phyloP scores from a whole-genome alignment of 2,797 vertebrate genomes.

The Etheostoma nigrum region DNA sequence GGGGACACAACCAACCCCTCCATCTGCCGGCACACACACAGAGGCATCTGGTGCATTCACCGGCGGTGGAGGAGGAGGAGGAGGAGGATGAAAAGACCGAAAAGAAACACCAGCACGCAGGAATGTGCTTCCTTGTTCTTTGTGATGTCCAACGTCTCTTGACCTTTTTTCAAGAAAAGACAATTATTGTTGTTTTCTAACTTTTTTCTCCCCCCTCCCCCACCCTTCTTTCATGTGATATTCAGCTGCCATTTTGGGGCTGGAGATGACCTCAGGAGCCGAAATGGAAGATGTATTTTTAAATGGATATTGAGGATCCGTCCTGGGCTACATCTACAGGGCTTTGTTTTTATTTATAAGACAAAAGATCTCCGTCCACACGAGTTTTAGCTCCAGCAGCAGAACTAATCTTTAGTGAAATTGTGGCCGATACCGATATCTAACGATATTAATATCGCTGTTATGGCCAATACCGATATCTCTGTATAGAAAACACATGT shows the following conservation, averaged over 20 bases:
- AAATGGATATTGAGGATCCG: not conserved
- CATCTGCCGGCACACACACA: conserved; percentile 77
- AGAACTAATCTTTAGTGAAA: no score
- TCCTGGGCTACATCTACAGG: no score
- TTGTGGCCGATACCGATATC: no score
- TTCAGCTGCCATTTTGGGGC: not conserved
- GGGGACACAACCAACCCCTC: conserved; percentile 68
- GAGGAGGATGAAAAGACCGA: conserved; percentile 40
- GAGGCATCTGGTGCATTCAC: conserved; percentile 81
- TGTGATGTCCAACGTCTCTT: conserved; percentile 36
- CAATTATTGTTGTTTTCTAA: conserved; percentile 16
- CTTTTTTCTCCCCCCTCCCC: no score
- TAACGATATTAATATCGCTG: no score
- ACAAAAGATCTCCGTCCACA: no score
- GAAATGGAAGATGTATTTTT: not conserved
- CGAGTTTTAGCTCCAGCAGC: no score
- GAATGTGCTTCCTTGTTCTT: conserved; percentile 63
- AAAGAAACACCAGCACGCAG: conserved; percentile 62
- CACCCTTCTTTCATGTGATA: not conserved
- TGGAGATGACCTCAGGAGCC: not conserved
- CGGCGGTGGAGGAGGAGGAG: conserved; percentile 46
- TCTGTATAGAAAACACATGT: no score
- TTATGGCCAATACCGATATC: no score
- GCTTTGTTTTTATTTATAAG: no score
- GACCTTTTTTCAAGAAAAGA: conserved; percentile 35